phyloP scores from a whole-genome alignment of 2,888 invertebrate species.

The Meghimatium bilineatum region DNA sequence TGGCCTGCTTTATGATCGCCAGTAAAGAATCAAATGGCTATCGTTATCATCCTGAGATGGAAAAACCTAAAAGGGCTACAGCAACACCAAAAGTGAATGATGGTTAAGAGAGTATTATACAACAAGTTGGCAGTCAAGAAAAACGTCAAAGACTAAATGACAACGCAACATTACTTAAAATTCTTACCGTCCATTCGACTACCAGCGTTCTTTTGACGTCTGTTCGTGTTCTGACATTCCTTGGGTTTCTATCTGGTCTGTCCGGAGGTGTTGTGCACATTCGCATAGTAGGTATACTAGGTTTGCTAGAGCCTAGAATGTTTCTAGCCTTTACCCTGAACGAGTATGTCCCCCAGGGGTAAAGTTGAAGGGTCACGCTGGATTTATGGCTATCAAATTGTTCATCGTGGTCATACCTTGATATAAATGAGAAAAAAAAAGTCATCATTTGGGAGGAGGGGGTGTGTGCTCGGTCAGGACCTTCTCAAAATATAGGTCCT shows the following conservation, averaged over 20 bases:
- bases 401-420: conserved; percentile 81
- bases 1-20: no score
- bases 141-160: not conserved
- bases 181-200: conserved; percentile 75
- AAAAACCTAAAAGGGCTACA: no score
- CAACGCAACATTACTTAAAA: not conserved
- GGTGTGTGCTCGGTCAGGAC: no score
- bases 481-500: no score
- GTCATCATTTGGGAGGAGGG: no score
- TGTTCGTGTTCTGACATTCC: conserved; percentile 73
- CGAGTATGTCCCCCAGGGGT: conserved; percentile 75
- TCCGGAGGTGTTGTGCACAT: conserved; percentile 71
- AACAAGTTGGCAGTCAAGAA: no score
- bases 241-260: conserved; percentile 73
- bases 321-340: conserved; percentile 76
- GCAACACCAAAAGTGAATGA: no score
- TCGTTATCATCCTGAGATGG: no score
- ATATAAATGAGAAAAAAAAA: not conserved
- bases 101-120: no score
- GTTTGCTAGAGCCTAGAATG: conserved; percentile 74
- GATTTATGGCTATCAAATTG: conserved; percentile 55
- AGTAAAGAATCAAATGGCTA: no score
- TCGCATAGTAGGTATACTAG: conserved; percentile 67
- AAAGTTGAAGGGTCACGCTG: conserved; percentile 60
- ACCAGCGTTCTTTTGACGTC: conserved; percentile 73